phyloP scores from a whole-genome alignment of 2,888 invertebrate genomes.

The Proisotoma minuta region DNA sequence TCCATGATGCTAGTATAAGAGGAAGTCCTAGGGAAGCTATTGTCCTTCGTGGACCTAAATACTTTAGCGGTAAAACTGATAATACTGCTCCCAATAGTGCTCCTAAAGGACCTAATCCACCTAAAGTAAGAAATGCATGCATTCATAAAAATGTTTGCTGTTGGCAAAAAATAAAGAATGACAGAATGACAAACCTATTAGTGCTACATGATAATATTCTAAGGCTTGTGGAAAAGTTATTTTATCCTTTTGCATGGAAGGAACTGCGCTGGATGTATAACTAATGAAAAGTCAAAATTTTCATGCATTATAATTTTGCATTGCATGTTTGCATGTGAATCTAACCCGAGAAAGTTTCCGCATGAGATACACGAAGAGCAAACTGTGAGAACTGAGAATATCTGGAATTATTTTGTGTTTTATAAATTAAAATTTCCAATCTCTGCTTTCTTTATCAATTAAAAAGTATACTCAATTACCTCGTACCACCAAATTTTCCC shows the following conservation, averaged over 20 bases:
- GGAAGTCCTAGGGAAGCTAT: conserved; percentile 24
- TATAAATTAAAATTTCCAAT: neutral
- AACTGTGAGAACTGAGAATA: neutral
- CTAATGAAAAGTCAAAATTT: too few relatives aligned
- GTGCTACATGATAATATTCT: neutral
- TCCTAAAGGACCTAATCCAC: conserved; percentile 32
- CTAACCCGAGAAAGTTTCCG: neutral
- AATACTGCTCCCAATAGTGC: conserved; percentile 24
- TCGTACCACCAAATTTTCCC: conserved; percentile 2
- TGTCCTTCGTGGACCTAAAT: conserved; percentile 20
- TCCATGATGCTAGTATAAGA: conserved; percentile 18
- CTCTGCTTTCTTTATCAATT: neutral
- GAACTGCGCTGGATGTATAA: neutral
- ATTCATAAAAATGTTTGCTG: neutral
- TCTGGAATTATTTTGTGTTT: neutral
- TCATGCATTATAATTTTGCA: too few relatives aligned
- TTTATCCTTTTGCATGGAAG: neutral
- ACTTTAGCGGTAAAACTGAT: conserved; percentile 15
- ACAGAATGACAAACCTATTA: neutral
- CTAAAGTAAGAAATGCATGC: conserved; percentile 12
- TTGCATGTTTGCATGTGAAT: too few relatives aligned
- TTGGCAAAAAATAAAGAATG: neutral
- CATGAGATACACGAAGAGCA: neutral
- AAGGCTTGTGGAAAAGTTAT: neutral
- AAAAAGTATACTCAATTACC: neutral